These are phyloP conservation scores for Catharus ustulatus DNA, from an alignment of 2,797 vertebrate species.

Conservation along the genomic window DNA sequence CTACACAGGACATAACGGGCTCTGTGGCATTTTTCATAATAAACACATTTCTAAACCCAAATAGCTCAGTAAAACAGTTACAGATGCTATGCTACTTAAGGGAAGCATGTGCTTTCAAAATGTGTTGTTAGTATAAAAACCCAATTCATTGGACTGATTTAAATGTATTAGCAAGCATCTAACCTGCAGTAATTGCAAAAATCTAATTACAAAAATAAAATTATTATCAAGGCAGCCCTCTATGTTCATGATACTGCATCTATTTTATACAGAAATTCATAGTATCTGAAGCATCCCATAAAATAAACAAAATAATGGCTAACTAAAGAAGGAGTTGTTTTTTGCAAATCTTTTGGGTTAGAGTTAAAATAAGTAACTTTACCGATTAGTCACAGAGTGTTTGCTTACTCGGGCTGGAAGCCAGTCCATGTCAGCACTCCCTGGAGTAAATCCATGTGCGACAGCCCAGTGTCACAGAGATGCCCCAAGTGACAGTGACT, in stretches of 20 bases:
- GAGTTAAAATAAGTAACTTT: conserved; percentile 9
- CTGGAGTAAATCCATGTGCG: background rate
- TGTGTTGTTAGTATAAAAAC: conserved; percentile 27
- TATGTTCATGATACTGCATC: background rate
- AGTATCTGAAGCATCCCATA: background rate
- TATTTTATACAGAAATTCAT: conserved; percentile 7
- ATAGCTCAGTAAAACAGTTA: conserved; percentile 54
- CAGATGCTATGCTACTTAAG: conserved; percentile 56
- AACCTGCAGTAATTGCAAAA: conserved; percentile 38
- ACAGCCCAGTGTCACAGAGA: background rate
- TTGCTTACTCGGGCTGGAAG: background rate
- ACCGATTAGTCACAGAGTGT: background rate
- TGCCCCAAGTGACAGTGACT: background rate
- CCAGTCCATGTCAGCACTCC: background rate
- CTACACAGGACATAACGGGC: conserved; percentile 3
- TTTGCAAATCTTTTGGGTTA: background rate
- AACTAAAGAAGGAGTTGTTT: background rate
- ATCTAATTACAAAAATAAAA: conserved; percentile 38
- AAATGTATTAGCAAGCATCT: conserved; percentile 42
- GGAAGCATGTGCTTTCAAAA: conserved; percentile 52
- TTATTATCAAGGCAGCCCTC: background rate
- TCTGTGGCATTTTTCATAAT: conserved; percentile 47
- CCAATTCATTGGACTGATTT: background rate
- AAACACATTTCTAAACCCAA: conserved; percentile 49
- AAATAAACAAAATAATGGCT: background rate